Percentiles rank a stretch among this genome's conserved stretches.
These are phyloP conservation scores for Schlechtendalia chinensis DNA, from an alignment of 1,140 invertebrate genomes.

Conservation along the genomic window DNA sequence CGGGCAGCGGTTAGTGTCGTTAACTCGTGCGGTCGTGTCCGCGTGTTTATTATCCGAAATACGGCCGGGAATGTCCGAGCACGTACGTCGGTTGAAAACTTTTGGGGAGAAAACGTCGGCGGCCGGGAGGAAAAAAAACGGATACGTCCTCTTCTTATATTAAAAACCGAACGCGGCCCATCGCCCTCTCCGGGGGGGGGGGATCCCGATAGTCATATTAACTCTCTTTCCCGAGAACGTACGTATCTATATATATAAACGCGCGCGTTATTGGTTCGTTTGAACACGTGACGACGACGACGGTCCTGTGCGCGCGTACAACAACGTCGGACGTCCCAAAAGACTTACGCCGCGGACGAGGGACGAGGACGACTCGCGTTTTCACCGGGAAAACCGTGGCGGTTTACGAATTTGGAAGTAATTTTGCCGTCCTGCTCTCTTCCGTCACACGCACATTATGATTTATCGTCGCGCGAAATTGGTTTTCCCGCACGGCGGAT, in stretches of 20 bases:
- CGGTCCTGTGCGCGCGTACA: too few species aligned
- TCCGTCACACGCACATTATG: neutral
- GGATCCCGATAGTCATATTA: neutral
- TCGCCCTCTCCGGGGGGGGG: too few species aligned
- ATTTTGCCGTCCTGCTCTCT: neutral
- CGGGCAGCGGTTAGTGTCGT: too few species aligned
- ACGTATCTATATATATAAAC: neutral
- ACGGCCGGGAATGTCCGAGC: slow-evolving; percentile 10
- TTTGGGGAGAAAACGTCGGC: neutral
- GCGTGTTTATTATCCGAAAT: slow-evolving; percentile 28
- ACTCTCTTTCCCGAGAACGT: neutral
- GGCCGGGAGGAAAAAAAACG: neutral
- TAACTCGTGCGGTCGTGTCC: slow-evolving; percentile 37
- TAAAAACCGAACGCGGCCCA: slow-evolving; percentile 22
- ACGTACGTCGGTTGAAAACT: neutral
- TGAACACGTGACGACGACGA: slow-evolving; percentile 2
- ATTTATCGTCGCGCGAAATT: slow-evolving; percentile 8
- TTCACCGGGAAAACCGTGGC: neutral
- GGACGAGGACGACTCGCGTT: too few species aligned
- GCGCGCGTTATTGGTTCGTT: slow-evolving; percentile 10
- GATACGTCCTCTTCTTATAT: slow-evolving; percentile 27
- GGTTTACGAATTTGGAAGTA: neutral
- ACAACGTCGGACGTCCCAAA: slow-evolving; percentile 4
- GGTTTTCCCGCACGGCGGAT: neutral
- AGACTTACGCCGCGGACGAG: too few species aligned